Evolutionary conservation across 2,797 vertebrate genomes (phyloP), one percentile per base, ranked within the genome.

Genomic region (Ptychadena robeensis): DNA sequence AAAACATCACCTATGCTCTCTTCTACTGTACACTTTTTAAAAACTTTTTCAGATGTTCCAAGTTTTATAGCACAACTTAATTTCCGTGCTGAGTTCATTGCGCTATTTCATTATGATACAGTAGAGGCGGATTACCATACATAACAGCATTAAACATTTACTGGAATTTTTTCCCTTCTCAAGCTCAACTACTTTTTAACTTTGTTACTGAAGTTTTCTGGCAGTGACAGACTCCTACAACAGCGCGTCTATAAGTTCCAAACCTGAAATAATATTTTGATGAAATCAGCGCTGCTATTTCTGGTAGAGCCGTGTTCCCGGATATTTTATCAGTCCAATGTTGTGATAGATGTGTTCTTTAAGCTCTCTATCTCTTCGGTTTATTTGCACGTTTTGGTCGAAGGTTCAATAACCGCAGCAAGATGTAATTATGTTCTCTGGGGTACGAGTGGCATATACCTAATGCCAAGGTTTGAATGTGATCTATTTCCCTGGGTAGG

Each of bases 371-470:
- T 83, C 67, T 78, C 67, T 66, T 72, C 74, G 30, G 67, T 83
- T 83, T 83, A 44, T 83, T 83, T 83, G 81, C 73, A 74, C 65
- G 67, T 57, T 83, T 78, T 71, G 74, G 74, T 78, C 28, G 32
- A 66, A 65, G 57, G 63, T 70, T 83, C 74, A 78, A 53, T 83
- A 59, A 77, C 53, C 34, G 69, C 28, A 27, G 65, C 81, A 73
- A 78, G 64, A 83, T 72, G 74, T 83, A 83, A 83, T 83, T 78
- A 83, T 77, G 81, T 82, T 82, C 81, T 82, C 38, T 9, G 25
- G 81, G 81, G 67, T 28, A 77, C 35, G 38, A 65, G 57, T 82
- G 81, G 81, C 73, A 77, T 48, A 28, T 77, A 77, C 81, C 57
- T 77, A 77, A 71, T 82, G 53, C 35, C 12, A 66, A 82, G 37